These are phyloP conservation scores for Synanthedon tipuliformis DNA, from an alignment of 2,888 invertebrate genomes.

Conservation along the genomic window DNA sequence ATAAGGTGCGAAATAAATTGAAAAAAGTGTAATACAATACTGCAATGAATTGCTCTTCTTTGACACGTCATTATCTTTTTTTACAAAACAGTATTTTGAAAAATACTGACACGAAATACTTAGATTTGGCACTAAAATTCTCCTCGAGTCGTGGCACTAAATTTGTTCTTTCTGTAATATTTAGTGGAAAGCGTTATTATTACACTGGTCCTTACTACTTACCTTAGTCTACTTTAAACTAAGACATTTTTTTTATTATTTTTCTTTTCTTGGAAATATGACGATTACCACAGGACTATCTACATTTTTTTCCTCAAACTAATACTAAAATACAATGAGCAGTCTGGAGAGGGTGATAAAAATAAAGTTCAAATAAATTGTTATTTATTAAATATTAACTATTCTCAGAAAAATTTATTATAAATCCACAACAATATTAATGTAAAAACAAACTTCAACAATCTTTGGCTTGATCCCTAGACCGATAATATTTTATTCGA, in stretches of 20 bases:
- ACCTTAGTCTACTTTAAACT: slow-evolving; percentile 50
- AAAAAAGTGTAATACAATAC: slow-evolving; percentile 35
- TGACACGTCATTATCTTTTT: slow-evolving; percentile 12
- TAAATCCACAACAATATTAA: slow-evolving; percentile 67
- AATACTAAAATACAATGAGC: slow-evolving; percentile 60
- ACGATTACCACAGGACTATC: slow-evolving; percentile 56
- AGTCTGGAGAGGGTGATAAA: slow-evolving; percentile 65
- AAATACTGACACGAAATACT: neutral
- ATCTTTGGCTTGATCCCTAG: slow-evolving; percentile 89
- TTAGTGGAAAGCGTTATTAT: slow-evolving; percentile 37
- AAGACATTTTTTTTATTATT: slow-evolving; percentile 55
- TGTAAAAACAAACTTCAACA: slow-evolving; percentile 73
- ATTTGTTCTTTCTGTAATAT: slow-evolving; percentile 20
- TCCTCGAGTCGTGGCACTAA: slow-evolving; percentile 38
- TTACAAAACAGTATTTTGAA: slow-evolving; percentile 4
- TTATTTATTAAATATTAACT: slow-evolving; percentile 54
- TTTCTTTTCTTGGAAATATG: slow-evolving; percentile 53
- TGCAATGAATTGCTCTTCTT: slow-evolving; percentile 12
- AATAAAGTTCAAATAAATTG: slow-evolving; percentile 47
- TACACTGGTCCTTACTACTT: slow-evolving; percentile 54
- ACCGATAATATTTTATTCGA: slow-evolving; percentile 72
- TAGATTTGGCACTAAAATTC: slow-evolving; percentile 3
- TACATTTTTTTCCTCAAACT: slow-evolving; percentile 39
- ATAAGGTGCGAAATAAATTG: slow-evolving; percentile 62
- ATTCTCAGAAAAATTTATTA: slow-evolving; percentile 64